A percentile compares a stretch with the other conserved stretches of the same genome.
phyloP scores from a whole-genome alignment of 1,140 invertebrate genomes.

The Bombus breviceps region DNA sequence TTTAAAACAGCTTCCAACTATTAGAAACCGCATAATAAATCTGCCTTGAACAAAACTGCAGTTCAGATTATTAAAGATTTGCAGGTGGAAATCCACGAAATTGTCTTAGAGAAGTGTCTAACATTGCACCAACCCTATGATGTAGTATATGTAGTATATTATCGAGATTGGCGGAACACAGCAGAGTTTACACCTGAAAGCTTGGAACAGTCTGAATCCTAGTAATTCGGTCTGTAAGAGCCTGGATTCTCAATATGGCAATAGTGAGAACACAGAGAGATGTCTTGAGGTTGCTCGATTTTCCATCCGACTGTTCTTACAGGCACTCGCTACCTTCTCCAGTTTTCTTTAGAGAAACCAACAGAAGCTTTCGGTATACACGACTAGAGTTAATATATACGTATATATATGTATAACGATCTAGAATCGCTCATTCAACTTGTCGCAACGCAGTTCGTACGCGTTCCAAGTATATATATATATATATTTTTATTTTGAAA shows the following conservation, averaged over 20 bases:
- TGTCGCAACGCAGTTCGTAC: conserved; percentile 9
- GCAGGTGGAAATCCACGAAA: neutral
- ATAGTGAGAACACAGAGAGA: neutral
- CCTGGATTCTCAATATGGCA: neutral
- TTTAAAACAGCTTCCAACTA: too few relatives aligned
- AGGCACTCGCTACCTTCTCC: conserved; percentile 17
- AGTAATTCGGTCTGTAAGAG: neutral
- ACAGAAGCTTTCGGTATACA: conserved; percentile 29
- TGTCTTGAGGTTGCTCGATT: neutral
- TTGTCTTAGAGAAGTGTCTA: neutral
- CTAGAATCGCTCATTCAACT: conserved; percentile 42
- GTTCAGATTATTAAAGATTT: neutral
- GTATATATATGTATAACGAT: conserved; percentile 8
- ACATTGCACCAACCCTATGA: too few relatives aligned
- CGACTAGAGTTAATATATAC: neutral
- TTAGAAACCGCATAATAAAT: neutral
- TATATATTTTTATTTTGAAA: neutral
- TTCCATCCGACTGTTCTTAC: conserved; percentile 47
- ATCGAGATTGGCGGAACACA: neutral
- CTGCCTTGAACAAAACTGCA: too few relatives aligned
- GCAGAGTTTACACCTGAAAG: neutral
- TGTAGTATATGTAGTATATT: neutral
- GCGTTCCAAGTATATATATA: neutral
- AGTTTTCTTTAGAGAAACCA: conserved; percentile 31
- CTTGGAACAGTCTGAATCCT: too few relatives aligned